Evolutionary conservation across 2,113 vertebrate genomes (phyloP).

Genomic region (Macaca mulatta): DNA sequence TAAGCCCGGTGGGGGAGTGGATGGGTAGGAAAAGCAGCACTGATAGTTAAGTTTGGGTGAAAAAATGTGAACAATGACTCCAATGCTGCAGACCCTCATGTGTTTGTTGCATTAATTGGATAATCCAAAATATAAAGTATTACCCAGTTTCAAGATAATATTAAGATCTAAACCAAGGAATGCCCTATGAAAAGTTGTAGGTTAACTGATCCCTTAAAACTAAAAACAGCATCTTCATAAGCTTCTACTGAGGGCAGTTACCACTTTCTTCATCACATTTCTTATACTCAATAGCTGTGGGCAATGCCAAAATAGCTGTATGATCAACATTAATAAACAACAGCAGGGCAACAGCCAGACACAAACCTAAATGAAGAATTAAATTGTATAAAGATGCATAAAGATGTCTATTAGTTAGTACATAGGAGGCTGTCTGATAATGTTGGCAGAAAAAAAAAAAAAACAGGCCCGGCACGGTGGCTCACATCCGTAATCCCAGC

Average conservation of each 20-base stretch:
- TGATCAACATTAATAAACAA: neutral
- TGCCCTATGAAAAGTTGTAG: neutral
- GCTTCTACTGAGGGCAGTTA: neutral
- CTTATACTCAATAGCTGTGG: neutral
- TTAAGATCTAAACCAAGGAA: neutral
- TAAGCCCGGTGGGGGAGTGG: neutral
- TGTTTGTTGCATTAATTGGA: neutral
- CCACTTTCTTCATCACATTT: neutral
- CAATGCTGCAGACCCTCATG: neutral
- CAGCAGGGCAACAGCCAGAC: neutral
- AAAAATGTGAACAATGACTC: neutral
- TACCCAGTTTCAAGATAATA: neutral
- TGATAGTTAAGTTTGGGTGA: neutral
- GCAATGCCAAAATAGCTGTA: neutral
- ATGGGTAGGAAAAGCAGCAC: neutral
- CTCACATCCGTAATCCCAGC: too few relatives aligned
- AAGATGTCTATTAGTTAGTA: neutral
- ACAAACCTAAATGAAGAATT: neutral
- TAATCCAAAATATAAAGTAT: neutral
- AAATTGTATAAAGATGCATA: neutral
- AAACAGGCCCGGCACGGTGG: too few relatives aligned
- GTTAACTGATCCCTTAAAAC: neutral
- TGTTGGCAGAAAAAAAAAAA: neutral
- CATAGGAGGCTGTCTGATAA: neutral
- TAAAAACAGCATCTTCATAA: neutral